These are phyloP conservation scores for Drosophila subpulchrella DNA, from an alignment of 1,140 invertebrate species.

Conservation along the genomic window DNA sequence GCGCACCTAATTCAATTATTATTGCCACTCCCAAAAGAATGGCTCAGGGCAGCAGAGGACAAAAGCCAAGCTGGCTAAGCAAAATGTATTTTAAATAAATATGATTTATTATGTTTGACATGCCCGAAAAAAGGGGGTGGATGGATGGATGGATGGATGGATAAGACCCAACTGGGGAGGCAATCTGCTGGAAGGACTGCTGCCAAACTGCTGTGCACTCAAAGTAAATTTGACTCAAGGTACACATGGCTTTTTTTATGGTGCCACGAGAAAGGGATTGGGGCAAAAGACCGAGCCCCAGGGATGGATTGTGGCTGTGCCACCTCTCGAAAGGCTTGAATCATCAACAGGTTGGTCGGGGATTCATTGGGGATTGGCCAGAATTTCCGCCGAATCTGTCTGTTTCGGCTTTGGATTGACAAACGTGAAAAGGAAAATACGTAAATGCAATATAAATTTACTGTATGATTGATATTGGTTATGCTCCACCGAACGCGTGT, in stretches of 20 bases:
- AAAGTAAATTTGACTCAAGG: constrained; percentile 69
- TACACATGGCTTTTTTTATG: constrained; percentile 69
- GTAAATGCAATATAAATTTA: constrained; percentile 54
- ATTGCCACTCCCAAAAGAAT: constrained; percentile 39
- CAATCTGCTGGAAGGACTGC: constrained; percentile 64
- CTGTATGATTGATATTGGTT: constrained; percentile 53
- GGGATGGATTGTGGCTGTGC: constrained; percentile 20
- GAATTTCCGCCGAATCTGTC: neutral
- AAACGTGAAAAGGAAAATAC: constrained; percentile 64
- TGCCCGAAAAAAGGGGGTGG: constrained; percentile 13
- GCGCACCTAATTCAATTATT: constrained; percentile 74
- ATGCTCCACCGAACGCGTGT: constrained; percentile 26
- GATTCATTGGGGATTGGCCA: neutral
- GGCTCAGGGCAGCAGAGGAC: no score
- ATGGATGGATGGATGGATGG: neutral
- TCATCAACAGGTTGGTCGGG: constrained; percentile 64
- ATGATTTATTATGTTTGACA: constrained; percentile 82
- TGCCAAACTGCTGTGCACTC: constrained; percentile 62
- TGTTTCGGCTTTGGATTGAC: constrained; percentile 55
- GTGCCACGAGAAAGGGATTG: constrained; percentile 2
- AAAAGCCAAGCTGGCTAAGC: constrained; percentile 6
- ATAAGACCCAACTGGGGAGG: constrained; percentile 6
- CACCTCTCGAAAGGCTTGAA: constrained; percentile 46
- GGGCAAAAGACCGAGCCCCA: constrained; percentile 21
- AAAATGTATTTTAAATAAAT: constrained; percentile 79